Base-by-base conservation (phyloP, 2,113 vertebrate genomes). In the Orientallactaga bullata region DNA sequence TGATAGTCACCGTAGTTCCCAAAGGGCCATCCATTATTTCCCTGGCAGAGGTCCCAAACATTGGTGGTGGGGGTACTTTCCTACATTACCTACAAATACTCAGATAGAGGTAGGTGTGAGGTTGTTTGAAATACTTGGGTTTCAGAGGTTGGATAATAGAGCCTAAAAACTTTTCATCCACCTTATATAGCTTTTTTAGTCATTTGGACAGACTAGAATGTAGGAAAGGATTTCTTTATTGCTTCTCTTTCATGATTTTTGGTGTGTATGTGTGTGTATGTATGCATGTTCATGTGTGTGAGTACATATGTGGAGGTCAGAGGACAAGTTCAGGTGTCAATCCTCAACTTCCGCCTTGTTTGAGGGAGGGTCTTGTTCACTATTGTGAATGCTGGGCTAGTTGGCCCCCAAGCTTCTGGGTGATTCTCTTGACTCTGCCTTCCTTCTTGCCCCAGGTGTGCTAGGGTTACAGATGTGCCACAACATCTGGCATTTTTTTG, bases 1-100 rank as follows among this genome's bases (percentile, higher is more conserved):
- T 77, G 79, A 91, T 94, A 78, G 83, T 87, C 79, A 87, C 58
- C 80, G 79, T 68, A 82, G 88, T 95, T 91, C 95, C 96, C 94
- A 78, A 76, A 93, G 91, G 92, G 39, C 55, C 74, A 73, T 69
- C 82, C 26, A 35, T 80, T 82, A 68, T 68, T 97, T 92, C 92
- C 71, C 42, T 95, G 92, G 92, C 90, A 96, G 88, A 92, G 47
- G 58, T 74, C 65, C 94, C 89, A 35, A 92, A 66, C n/a, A 26
- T 72, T n/a, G 82, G 82, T 90, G 81, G 65, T 51, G 51, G 74
- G 51, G 74, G 35, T 79, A 78, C 65, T 71, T 86, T 93, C 93
- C 65, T 79, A 55, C 6, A 13, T 90, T 95, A 85, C 65, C 79
- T 94, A 47, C 42, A 96, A 39, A 71, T 73, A 20, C 12, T 13